These are phyloP conservation scores for Diaphora mendica DNA, from an alignment of 2,888 invertebrate species.

Conservation along the genomic window DNA sequence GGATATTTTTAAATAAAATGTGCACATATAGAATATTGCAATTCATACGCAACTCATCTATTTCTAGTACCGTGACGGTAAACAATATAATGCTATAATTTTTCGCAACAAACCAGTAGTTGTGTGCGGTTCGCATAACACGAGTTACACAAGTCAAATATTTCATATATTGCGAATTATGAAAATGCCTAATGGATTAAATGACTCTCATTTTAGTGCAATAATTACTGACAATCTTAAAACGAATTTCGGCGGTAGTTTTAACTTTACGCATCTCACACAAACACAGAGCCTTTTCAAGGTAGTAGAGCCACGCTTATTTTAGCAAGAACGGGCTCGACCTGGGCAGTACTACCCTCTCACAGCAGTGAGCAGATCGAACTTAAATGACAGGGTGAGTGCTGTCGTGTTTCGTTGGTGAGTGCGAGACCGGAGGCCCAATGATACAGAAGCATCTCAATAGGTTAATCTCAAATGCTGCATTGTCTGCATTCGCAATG, in stretches of 20 bases:
- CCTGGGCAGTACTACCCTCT: too few species aligned
- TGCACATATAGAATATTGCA: background rate
- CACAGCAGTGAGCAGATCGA: too few species aligned
- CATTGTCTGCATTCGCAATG: too few species aligned
- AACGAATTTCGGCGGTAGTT: too few species aligned
- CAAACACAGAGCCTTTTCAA: too few species aligned
- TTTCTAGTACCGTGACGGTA: slow-evolving; percentile 18
- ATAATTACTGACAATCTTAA: background rate
- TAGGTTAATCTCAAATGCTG: too few species aligned
- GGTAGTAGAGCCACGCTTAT: too few species aligned
- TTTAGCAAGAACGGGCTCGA: too few species aligned
- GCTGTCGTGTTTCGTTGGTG: too few species aligned
- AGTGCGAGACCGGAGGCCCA: too few species aligned
- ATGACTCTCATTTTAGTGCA: background rate
- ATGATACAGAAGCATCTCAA: too few species aligned
- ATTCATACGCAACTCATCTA: slow-evolving; percentile 14
- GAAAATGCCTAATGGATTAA: background rate
- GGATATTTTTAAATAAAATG: background rate
- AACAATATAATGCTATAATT: slow-evolving; percentile 24
- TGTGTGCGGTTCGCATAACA: slow-evolving; percentile 30
- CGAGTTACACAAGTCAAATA: slow-evolving; percentile 21
- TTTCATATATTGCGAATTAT: slow-evolving; percentile 8
- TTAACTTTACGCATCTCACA: background rate
- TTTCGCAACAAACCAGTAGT: slow-evolving; percentile 21
- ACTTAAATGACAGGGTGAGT: too few species aligned